Conservation (phyloP, 2,888 invertebrate genomes). For the Amiota minor region DNA sequence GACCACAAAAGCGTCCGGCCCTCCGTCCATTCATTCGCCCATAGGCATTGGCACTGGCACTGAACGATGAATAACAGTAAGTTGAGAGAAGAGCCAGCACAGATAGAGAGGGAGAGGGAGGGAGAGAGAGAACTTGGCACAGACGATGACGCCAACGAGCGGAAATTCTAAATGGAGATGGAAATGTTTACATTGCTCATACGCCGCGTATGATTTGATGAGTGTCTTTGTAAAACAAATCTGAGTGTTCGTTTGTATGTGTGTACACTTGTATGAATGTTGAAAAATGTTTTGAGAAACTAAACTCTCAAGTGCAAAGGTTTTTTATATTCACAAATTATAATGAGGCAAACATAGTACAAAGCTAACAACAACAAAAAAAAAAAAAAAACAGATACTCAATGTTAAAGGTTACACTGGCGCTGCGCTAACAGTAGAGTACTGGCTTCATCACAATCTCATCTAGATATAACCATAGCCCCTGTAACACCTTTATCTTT, state of each 20-base stretch:
- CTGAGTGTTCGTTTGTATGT: constrained; percentile 32
- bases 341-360: constrained; percentile 52
- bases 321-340: constrained; percentile 39
- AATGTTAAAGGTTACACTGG: constrained; percentile 46
- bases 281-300: constrained; percentile 3
- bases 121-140: neutral
- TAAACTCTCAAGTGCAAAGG: constrained; percentile 3
- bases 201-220: constrained; percentile 40
- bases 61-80: no score
- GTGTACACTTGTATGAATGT: constrained; percentile 19
- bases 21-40: no score
- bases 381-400: neutral
- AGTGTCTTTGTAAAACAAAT: constrained; percentile 22
- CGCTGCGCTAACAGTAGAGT: no score
- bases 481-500: no score
- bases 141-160: constrained; percentile 33
- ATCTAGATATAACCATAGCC: no score
- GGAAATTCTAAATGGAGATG: constrained; percentile 33
- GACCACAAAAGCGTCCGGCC: no score
- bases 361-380: constrained; percentile 1
- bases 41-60: no score
- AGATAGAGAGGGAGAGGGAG: neutral
- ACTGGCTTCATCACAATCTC: no score
- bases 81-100: no score
- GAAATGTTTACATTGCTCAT: constrained; percentile 44